Evolutionary conservation across 2,888 invertebrate species (phyloP).

Genomic region (Idaea straminata): DNA sequence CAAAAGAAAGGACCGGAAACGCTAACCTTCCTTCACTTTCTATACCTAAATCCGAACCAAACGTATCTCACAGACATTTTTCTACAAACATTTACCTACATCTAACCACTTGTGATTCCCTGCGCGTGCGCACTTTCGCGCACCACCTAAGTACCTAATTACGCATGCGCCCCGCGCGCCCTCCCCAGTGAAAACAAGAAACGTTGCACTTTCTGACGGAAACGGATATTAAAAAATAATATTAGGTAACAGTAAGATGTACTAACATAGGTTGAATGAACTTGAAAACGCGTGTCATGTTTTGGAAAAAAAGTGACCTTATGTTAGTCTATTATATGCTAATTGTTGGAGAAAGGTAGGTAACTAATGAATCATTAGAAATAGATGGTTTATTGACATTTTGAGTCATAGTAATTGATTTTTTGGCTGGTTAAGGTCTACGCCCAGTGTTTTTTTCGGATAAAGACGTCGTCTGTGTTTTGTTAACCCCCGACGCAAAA

Average conservation of each 20-base stretch:
- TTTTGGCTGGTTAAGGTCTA: neutral
- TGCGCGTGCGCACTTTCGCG: slow-evolving; percentile 58
- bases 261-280: neutral
- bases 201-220: neutral
- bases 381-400: slow-evolving; percentile 4
- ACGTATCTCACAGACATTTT: slow-evolving; percentile 11
- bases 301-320: slow-evolving; percentile 1
- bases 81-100: slow-evolving; percentile 30
- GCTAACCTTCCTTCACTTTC: neutral
- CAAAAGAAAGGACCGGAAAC: slow-evolving; percentile 1
- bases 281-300: slow-evolving; percentile 3
- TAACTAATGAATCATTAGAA: slow-evolving; percentile 6
- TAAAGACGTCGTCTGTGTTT: no score
- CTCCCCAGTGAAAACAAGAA: slow-evolving; percentile 53
- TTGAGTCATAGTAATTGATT: neutral
- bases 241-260: neutral
- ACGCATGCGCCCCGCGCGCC: slow-evolving; percentile 51
- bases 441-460: neutral
- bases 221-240: slow-evolving; percentile 11
- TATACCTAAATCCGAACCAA: neutral
- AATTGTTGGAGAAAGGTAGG: neutral
- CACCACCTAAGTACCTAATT: slow-evolving; percentile 35
- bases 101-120: slow-evolving; percentile 47
- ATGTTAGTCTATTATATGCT: slow-evolving; percentile 1
- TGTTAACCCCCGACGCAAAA: no score